Conservation (phyloP, 2,888 invertebrate genomes). For the Amblyteles armatorius region DNA sequence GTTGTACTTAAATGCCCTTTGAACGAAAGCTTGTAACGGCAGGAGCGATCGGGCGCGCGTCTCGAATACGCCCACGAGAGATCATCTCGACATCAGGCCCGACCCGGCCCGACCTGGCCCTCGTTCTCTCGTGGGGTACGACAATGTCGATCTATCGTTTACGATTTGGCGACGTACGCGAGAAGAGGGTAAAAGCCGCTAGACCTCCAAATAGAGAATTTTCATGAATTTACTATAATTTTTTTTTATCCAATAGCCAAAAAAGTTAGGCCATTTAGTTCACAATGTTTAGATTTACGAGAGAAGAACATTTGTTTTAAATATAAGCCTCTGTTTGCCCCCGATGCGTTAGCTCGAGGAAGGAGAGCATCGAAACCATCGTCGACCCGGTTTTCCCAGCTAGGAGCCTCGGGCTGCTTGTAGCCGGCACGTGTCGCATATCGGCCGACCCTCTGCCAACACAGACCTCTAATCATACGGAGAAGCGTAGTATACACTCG, state of each 20-base stretch:
- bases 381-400: slow-evolving; percentile 69
- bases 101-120: slow-evolving; percentile 49
- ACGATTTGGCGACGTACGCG: slow-evolving; percentile 39
- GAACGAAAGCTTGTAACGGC: slow-evolving; percentile 71
- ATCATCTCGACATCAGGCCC: slow-evolving; percentile 73
- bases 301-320: slow-evolving; percentile 43
- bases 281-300: background rate
- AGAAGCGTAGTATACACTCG: slow-evolving; percentile 52
- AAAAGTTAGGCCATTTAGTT: background rate
- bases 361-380: slow-evolving; percentile 45
- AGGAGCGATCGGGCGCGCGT: slow-evolving; percentile 69
- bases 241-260: background rate
- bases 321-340: slow-evolving; percentile 30
- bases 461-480: slow-evolving; percentile 67
- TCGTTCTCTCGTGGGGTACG: slow-evolving; percentile 32
- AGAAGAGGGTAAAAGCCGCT: slow-evolving; percentile 43
- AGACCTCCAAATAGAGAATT: background rate
- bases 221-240: background rate
- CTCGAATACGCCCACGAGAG: slow-evolving; percentile 80
- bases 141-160: slow-evolving; percentile 35
- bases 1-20: slow-evolving; percentile 49
- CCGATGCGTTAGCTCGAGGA: slow-evolving; percentile 43
- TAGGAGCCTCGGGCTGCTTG: slow-evolving; percentile 56
- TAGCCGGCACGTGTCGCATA: slow-evolving; percentile 69
- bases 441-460: slow-evolving; percentile 68